Evolutionary conservation across 2,113 vertebrate genomes (phyloP).

Genomic region (Antennarius striatus): DNA sequence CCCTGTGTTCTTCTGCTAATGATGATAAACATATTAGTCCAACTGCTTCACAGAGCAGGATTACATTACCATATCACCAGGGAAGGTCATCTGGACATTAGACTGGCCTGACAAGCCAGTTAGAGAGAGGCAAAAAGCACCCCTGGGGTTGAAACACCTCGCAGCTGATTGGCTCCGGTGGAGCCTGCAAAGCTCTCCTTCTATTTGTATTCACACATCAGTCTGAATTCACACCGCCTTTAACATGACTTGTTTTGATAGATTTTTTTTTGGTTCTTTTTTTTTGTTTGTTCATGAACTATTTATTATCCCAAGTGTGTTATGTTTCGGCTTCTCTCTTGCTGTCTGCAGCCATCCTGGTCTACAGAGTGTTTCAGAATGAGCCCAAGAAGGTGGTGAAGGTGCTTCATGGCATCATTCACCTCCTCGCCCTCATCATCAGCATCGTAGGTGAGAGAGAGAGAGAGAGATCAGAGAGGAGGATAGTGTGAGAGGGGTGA

Average conservation of each 20-base stretch:
- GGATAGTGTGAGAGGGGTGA: background rate
- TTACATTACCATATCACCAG: constrained; percentile 65
- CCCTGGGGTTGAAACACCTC: constrained; percentile 9
- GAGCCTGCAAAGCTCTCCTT: background rate
- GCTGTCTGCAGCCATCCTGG: constrained; percentile 84
- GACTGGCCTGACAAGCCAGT: background rate
- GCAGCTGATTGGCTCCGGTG: background rate
- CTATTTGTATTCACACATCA: too few relatives aligned
- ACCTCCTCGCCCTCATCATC: constrained; percentile 83
- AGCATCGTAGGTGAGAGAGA: constrained; percentile 76
- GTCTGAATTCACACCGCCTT: too few relatives aligned
- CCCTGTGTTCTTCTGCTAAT: constrained; percentile 15
- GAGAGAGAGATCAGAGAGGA: too few relatives aligned
- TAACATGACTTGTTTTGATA: too few relatives aligned
- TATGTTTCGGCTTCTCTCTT: too few relatives aligned
- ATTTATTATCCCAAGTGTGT: too few relatives aligned
- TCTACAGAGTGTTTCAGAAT: constrained; percentile 88
- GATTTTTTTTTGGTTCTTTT: too few relatives aligned
- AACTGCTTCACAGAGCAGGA: constrained; percentile 51
- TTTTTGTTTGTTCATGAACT: too few relatives aligned
- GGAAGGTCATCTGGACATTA: constrained; percentile 74
- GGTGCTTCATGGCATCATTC: constrained; percentile 85
- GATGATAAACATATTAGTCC: constrained; percentile 50
- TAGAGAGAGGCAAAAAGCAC: constrained; percentile 24
- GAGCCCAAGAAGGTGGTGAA: constrained; percentile 87